These are phyloP conservation scores for Hypomecis punctinalis DNA, from an alignment of 2,888 invertebrate genomes.

Conservation along the genomic window DNA sequence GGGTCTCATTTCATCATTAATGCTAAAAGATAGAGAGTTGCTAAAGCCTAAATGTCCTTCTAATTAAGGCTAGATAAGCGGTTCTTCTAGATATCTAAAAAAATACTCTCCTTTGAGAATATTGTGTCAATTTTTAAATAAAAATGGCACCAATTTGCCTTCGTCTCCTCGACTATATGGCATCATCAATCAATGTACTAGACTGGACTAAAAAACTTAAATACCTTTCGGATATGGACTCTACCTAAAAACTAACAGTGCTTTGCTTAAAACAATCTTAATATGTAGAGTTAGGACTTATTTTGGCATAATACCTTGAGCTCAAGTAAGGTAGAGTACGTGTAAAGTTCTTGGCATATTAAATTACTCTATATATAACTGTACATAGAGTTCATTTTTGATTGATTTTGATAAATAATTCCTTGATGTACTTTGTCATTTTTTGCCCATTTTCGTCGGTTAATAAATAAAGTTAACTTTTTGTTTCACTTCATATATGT, in stretches of 20 bases:
- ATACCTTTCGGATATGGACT: conserved; percentile 14
- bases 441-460: conserved; percentile 13
- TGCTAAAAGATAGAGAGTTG: no score
- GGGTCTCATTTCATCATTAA: no score
- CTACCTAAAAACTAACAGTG: conserved; percentile 2
- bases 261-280: conserved; percentile 6
- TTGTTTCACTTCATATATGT: conserved; percentile 14
- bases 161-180: conserved; percentile 17
- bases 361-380: not conserved
- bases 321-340: not conserved
- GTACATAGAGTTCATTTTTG: not conserved
- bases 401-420: not conserved
- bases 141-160: not conserved
- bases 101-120: no score
- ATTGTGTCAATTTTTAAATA: no score
- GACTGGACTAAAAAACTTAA: conserved; percentile 26
- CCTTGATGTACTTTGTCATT: conserved; percentile 2
- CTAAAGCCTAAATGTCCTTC: no score
- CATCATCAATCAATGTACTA: conserved; percentile 35
- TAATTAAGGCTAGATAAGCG: no score
- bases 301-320: not conserved
- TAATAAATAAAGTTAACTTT: conserved; percentile 31
- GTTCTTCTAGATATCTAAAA: no score
- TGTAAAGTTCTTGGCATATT: not conserved
- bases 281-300: not conserved